Percentiles rank a stretch among this genome's conserved stretches.
These are phyloP conservation scores for Notothenia rossii DNA, from an alignment of 2,113 vertebrate species.

Conservation along the genomic window DNA sequence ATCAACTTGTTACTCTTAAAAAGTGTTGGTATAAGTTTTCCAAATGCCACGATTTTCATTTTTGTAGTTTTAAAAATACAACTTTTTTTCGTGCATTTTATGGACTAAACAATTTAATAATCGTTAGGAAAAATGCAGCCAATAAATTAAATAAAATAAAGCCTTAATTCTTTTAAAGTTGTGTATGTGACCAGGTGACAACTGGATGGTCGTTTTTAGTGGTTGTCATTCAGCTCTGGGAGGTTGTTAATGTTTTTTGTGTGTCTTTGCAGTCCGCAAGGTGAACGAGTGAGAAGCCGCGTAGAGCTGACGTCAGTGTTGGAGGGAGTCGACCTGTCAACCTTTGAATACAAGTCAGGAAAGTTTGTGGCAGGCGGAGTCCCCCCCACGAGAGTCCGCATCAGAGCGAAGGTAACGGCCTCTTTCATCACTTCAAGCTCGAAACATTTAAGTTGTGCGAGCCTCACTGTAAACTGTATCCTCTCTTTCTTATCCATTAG, in stretches of 20 bases:
- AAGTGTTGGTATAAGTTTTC: neutral
- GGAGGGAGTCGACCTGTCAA: constrained; percentile 82
- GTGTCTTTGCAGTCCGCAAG: constrained; percentile 81
- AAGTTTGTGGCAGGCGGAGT: constrained; percentile 69
- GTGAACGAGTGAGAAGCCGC: constrained; percentile 89
- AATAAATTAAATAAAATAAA: neutral
- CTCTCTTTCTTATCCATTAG: constrained; percentile 43
- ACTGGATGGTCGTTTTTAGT: neutral
- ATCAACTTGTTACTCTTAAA: neutral
- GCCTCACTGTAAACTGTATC: neutral
- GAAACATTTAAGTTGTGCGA: neutral
- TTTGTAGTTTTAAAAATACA: too few relatives aligned
- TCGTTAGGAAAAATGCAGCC: too few relatives aligned
- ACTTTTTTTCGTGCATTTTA: neutral
- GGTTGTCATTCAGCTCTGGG: neutral
- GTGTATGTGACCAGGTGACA: neutral
- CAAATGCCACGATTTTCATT: neutral
- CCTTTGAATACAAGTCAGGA: constrained; percentile 90
- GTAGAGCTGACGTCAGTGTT: constrained; percentile 86
- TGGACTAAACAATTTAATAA: too few relatives aligned
- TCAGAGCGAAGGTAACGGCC: constrained; percentile 59
- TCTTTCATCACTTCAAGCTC: neutral
- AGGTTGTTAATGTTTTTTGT: neutral
- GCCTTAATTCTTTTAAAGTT: too few relatives aligned
- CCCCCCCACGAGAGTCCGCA: constrained; percentile 40